These are phyloP conservation scores for Diadema setosum DNA, from an alignment of 35 echinoderm and acorn worm genomes.

Conservation along the genomic window DNA sequence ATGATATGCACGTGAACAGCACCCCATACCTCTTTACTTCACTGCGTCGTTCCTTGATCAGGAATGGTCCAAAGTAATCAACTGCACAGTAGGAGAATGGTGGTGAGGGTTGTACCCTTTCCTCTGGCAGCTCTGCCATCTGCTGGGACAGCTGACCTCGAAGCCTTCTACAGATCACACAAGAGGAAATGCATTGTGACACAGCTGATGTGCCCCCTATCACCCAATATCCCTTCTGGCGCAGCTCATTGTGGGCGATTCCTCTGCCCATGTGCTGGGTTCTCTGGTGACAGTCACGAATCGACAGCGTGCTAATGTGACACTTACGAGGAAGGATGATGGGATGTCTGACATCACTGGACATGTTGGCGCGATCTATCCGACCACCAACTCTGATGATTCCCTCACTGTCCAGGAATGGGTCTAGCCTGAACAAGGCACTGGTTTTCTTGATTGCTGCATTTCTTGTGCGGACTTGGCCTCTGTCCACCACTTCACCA, in stretches of 20 bases:
- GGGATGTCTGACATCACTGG: too few relatives aligned
- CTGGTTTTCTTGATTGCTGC: background rate
- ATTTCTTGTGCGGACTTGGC: background rate
- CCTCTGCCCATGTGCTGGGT: background rate
- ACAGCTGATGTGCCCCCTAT: slow-evolving; percentile 58
- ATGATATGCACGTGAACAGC: too few relatives aligned
- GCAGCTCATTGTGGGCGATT: slow-evolving; percentile 40
- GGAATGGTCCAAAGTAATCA: too few relatives aligned
- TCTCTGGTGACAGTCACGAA: too few relatives aligned
- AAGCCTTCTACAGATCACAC: slow-evolving; percentile 30
- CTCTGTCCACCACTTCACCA: background rate
- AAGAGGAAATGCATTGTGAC: slow-evolving; percentile 10
- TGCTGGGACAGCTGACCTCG: slow-evolving; percentile 25
- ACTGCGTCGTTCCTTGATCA: too few relatives aligned
- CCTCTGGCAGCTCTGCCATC: slow-evolving; percentile 49
- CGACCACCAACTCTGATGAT: too few relatives aligned
- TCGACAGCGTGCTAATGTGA: too few relatives aligned
- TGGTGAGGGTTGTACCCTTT: background rate
- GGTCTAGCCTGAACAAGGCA: too few relatives aligned
- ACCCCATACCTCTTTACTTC: too few relatives aligned
- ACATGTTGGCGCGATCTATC: too few relatives aligned
- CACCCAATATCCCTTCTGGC: slow-evolving; percentile 64
- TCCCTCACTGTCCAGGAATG: too few relatives aligned
- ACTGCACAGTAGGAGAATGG: slow-evolving; percentile 74
- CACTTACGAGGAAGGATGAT: too few relatives aligned